Conservation (phyloP, 1,140 invertebrate genomes). For the Arion vulgaris region DNA sequence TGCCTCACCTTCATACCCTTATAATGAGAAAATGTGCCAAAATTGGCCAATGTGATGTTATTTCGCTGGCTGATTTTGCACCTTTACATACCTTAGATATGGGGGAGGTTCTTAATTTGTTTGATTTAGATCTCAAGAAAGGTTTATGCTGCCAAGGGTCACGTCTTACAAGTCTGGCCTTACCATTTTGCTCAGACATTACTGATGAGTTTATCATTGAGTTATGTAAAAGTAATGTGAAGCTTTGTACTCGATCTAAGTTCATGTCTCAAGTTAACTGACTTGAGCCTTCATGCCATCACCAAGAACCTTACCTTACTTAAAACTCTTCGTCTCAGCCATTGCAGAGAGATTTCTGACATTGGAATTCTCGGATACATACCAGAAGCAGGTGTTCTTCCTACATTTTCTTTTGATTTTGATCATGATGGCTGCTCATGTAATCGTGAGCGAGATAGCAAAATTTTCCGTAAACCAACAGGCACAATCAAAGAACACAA, state of each 20-base stretch:
- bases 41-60: slow-evolving; percentile 24
- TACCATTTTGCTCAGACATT: slow-evolving; percentile 29
- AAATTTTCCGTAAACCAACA: slow-evolving; percentile 25
- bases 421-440: slow-evolving; percentile 34
- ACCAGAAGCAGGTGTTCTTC: slow-evolving; percentile 9
- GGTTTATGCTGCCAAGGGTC: slow-evolving; percentile 9
- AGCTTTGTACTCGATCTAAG: slow-evolving; percentile 23
- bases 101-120: slow-evolving; percentile 29
- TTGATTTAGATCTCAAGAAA: slow-evolving; percentile 25
- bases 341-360: slow-evolving; percentile 32
- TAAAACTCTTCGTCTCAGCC: neutral
- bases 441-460: slow-evolving; percentile 21
- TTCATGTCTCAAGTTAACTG: slow-evolving; percentile 26
- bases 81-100: slow-evolving; percentile 23
- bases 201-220: slow-evolving; percentile 19
- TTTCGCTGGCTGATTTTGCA: slow-evolving; percentile 1
- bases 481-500: slow-evolving; percentile 21
- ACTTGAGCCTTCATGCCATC: slow-evolving; percentile 20
- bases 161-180: neutral
- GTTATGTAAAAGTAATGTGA: neutral
- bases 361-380: slow-evolving; percentile 30
- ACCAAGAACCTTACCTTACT: neutral
- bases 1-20: slow-evolving; percentile 29
- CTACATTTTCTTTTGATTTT: slow-evolving; percentile 6
- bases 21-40: slow-evolving; percentile 28